phyloP scores from a whole-genome alignment of 2,797 vertebrate genomes.

The Malurus splendens region DNA sequence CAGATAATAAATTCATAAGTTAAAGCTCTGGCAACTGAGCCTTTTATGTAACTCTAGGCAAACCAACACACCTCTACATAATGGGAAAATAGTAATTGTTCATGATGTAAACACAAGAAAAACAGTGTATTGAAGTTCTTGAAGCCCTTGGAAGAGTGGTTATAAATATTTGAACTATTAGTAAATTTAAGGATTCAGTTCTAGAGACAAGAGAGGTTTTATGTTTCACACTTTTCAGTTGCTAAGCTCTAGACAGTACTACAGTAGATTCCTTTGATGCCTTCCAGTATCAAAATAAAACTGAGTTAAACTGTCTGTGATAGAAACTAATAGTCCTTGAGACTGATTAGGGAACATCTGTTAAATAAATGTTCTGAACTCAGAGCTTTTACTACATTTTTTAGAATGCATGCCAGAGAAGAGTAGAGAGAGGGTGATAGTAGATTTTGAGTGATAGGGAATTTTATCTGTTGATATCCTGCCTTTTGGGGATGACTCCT shows the following conservation, averaged over 20 bases:
- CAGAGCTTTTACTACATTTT: neutral
- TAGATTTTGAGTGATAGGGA: neutral
- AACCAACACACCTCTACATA: neutral
- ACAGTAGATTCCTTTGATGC: neutral
- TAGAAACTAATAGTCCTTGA: neutral
- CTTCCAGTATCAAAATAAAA: neutral
- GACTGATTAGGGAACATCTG: neutral
- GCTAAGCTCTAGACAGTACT: neutral
- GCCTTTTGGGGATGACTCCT: neutral
- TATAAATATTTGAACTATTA: neutral
- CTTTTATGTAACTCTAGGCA: neutral
- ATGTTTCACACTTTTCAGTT: neutral
- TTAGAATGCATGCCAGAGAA: neutral
- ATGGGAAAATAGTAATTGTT: neutral
- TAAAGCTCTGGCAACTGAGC: neutral
- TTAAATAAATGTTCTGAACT: neutral
- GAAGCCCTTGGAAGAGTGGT: neutral
- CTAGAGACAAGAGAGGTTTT: neutral
- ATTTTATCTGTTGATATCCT: neutral
- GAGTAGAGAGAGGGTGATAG: neutral
- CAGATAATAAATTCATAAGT: neutral
- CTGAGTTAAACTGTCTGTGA: neutral
- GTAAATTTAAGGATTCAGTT: neutral
- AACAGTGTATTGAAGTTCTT: neutral
- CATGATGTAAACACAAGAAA: neutral